phyloP scores from a whole-genome alignment of 2,797 vertebrate genomes.

The Cyclopterus lumpus region DNA sequence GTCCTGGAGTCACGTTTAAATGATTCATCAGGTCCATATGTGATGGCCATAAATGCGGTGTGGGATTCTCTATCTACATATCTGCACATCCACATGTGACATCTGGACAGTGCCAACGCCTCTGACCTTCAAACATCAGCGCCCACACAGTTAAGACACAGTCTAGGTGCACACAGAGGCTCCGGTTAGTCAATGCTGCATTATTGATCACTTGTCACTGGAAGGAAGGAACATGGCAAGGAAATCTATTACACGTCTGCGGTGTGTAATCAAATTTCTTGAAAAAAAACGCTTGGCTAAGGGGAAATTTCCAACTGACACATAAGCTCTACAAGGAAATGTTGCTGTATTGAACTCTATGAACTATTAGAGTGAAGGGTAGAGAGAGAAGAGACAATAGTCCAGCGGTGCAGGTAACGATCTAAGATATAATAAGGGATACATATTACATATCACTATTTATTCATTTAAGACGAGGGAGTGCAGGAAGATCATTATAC shows the following conservation, averaged over 20 bases:
- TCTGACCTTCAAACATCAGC: constrained; percentile 58
- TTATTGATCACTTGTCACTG: constrained; percentile 80
- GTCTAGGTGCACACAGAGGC: constrained; percentile 40
- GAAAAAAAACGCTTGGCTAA: constrained; percentile 64
- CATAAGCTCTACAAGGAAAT: constrained; percentile 52
- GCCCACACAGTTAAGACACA: constrained; percentile 43
- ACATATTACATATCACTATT: constrained; percentile 70
- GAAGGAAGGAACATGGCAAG: constrained; percentile 75
- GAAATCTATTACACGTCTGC: constrained; percentile 80
- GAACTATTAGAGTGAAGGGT: constrained; percentile 7
- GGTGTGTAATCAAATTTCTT: constrained; percentile 75
- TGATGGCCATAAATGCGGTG: constrained; percentile 16
- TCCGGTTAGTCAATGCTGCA: constrained; percentile 66
- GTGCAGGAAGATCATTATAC: constrained; percentile 36
- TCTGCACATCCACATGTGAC: constrained; percentile 17
- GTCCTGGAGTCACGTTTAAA: constrained; percentile 36
- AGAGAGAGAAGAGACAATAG: constrained; percentile 3
- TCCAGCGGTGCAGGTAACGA: constrained; percentile 39
- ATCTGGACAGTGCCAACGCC: constrained; percentile 33
- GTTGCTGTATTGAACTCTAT: constrained; percentile 51
- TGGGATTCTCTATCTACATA: not conserved
- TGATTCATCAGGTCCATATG: constrained; percentile 37
- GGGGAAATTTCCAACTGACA: constrained; percentile 63
- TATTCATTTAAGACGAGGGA: constrained; percentile 60
- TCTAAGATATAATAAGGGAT: constrained; percentile 57